Evolutionary conservation across 1,140 invertebrate genomes (phyloP).

Genomic region (Tetraneura akinire): DNA sequence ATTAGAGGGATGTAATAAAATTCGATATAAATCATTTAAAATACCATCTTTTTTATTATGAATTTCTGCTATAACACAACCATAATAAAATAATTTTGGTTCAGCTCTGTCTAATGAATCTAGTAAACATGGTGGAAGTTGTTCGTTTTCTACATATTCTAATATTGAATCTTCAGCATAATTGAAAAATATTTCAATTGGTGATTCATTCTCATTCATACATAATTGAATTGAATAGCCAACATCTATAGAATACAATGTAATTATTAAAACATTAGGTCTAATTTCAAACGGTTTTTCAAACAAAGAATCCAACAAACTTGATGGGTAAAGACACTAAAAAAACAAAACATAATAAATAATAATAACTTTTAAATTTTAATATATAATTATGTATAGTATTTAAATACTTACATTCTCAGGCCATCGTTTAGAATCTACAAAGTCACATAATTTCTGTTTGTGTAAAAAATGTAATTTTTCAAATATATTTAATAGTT

Average conservation of each 20-base stretch:
- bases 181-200: conserved; percentile 37
- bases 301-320: conserved; percentile 37
- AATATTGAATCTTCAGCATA: conserved; percentile 31
- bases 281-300: conserved; percentile 15
- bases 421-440: conserved; percentile 16
- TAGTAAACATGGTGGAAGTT: conserved; percentile 81
- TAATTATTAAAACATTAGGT: conserved; percentile 32
- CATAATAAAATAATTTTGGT: conserved; percentile 83
- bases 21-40: conserved; percentile 72
- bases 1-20: conserved; percentile 83
- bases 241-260: conserved; percentile 18
- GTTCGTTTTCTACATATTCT: conserved; percentile 76
- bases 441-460: conserved; percentile 25
- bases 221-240: conserved; percentile 38
- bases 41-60: conserved; percentile 81
- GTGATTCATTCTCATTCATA: neutral
- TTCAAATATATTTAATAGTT: conserved; percentile 8
- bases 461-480: conserved; percentile 17
- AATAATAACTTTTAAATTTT: neutral
- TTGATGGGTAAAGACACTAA: conserved; percentile 33
- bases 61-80: conserved; percentile 88
- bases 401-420: conserved; percentile 16
- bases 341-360: conserved; percentile 9
- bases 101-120: conserved; percentile 80
- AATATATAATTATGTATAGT: neutral